Evolutionary conservation across 2,113 vertebrate species (phyloP).

Genomic region (Gila orcuttii): DNA sequence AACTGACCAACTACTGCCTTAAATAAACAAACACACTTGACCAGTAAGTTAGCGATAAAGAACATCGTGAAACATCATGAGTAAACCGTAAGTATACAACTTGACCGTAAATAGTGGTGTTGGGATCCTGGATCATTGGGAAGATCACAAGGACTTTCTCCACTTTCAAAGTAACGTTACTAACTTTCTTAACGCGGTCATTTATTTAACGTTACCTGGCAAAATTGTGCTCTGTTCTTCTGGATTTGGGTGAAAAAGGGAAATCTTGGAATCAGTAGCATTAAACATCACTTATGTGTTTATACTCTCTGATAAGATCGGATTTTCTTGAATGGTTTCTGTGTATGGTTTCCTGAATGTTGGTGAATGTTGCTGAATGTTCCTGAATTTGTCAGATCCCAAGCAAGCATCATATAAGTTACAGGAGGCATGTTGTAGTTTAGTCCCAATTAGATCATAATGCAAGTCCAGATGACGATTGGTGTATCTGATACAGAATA

Average conservation of each 20-base stretch:
- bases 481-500: neutral
- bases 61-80: conserved; percentile 47
- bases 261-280: neutral
- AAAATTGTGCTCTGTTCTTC: neutral
- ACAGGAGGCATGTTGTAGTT: neutral
- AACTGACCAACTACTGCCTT: neutral
- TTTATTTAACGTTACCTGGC: neutral
- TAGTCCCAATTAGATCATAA: neutral
- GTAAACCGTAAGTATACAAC: conserved; percentile 50
- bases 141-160: neutral
- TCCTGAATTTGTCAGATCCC: neutral
- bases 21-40: conserved; percentile 17
- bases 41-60: conserved; percentile 17
- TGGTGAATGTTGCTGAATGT: no score
- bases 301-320: neutral
- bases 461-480: neutral
- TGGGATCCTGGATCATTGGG: conserved; percentile 21
- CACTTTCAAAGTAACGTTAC: neutral
- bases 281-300: neutral
- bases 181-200: neutral
- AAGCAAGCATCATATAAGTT: neutral
- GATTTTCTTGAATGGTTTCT: neutral
- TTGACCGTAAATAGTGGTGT: neutral
- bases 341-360: neutral
- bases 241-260: neutral